Percentiles rank a stretch among this genome's conserved stretches.
phyloP scores from a whole-genome alignment of 2,113 vertebrate species.

The Rhizomys pruinosus region DNA sequence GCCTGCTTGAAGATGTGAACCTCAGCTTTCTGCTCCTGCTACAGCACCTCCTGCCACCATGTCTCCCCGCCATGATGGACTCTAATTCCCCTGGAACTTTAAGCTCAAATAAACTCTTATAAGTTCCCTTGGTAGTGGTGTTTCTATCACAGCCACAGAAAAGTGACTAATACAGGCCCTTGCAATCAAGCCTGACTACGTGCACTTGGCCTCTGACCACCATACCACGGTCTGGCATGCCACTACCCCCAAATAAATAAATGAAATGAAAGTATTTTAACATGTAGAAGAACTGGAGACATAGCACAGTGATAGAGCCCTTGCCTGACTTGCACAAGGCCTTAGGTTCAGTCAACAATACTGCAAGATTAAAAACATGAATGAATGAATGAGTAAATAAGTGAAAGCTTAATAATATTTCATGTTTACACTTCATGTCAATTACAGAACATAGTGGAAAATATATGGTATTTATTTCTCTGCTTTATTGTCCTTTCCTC shows the following conservation, averaged over 20 bases:
- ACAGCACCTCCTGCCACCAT: too few species aligned
- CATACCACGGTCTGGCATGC: neutral
- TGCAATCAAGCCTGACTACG: neutral
- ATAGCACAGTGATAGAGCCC: neutral
- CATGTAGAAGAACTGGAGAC: neutral
- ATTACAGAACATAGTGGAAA: neutral
- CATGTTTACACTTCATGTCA: neutral
- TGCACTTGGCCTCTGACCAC: too few species aligned
- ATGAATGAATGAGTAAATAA: neutral
- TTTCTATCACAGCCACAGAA: too few species aligned
- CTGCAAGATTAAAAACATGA: neutral
- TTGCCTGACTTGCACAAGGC: neutral
- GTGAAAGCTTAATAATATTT: neutral
- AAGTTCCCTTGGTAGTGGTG: too few species aligned
- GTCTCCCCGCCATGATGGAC: too few species aligned
- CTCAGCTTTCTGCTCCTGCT: too few species aligned
- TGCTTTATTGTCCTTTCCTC: neutral
- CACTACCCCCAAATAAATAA: neutral
- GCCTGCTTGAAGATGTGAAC: too few species aligned
- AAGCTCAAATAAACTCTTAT: too few species aligned
- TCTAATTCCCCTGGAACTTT: too few species aligned
- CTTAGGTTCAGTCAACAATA: neutral
- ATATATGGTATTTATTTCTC: neutral
- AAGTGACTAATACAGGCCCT: too few species aligned
- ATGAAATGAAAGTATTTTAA: neutral